phyloP scores from a whole-genome alignment of 2,888 invertebrate species.

The Amphipoea oculea region DNA sequence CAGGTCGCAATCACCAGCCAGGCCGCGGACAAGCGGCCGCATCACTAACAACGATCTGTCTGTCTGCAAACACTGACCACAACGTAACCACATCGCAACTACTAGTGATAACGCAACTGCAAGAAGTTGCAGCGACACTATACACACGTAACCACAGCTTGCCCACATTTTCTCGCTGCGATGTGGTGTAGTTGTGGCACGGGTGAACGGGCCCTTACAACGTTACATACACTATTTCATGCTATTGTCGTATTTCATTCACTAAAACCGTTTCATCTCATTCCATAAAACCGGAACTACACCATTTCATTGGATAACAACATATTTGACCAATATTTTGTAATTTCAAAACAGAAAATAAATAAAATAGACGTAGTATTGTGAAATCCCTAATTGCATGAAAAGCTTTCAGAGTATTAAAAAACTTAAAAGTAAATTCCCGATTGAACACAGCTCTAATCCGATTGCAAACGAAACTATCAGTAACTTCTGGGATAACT shows the following conservation, averaged over 20 bases:
- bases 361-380: constrained; percentile 19
- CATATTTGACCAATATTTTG: constrained; percentile 64
- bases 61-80: neutral
- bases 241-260: constrained; percentile 30
- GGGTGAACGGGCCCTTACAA: constrained; percentile 46
- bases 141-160: neutral
- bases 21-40: neutral
- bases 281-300: constrained; percentile 43
- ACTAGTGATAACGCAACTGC: neutral
- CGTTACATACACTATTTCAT: constrained; percentile 46
- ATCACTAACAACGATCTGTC: neutral
- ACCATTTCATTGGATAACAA: constrained; percentile 60
- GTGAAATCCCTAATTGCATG: constrained; percentile 34
- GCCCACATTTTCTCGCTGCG: neutral
- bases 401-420: constrained; percentile 62
- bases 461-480: constrained; percentile 65
- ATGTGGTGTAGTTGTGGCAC: neutral
- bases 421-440: constrained; percentile 66
- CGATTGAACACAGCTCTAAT: constrained; percentile 53
- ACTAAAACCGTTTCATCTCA: constrained; percentile 28
- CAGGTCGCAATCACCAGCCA: neutral
- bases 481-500: constrained; percentile 63
- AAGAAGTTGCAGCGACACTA: neutral
- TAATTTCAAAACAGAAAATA: constrained; percentile 40
- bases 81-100: neutral